Percentiles rank a stretch among this genome's conserved stretches.
phyloP scores from a whole-genome alignment of 2,888 invertebrate species.

The Drosophila limbata region DNA sequence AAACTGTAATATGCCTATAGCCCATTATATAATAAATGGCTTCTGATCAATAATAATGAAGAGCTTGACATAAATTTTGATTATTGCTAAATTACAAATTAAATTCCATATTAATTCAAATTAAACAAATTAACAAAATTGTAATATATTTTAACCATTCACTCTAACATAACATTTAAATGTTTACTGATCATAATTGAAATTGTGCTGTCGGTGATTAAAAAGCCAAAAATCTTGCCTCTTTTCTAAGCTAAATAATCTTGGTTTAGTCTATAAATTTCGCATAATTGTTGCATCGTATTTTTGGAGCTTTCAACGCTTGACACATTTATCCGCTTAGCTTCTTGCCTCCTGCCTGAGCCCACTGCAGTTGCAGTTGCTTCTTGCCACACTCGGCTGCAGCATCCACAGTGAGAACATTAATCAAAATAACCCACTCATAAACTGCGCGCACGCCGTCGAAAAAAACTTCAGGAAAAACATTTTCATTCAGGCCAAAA shows the following conservation, averaged over 20 bases:
- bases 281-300: constrained; percentile 42
- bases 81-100: too few species aligned
- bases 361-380: constrained; percentile 32
- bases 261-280: constrained; percentile 45
- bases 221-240: not conserved
- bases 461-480: constrained; percentile 35
- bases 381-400: constrained; percentile 25
- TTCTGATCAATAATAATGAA: too few species aligned
- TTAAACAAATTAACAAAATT: too few species aligned
- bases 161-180: too few species aligned
- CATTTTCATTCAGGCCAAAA: constrained; percentile 60
- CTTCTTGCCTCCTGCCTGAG: constrained; percentile 20
- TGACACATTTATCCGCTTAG: constrained; percentile 55
- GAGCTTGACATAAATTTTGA: too few species aligned
- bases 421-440: constrained; percentile 75
- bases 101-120: not conserved
- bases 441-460: constrained; percentile 54
- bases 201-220: not conserved
- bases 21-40: too few species aligned
- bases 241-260: constrained; percentile 5
- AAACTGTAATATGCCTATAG: too few species aligned
- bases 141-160: too few species aligned
- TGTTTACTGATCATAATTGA: not conserved
- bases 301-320: constrained; percentile 43
- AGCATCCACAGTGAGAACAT: constrained; percentile 49